These are phyloP conservation scores for Drosophila quinaria DNA, from an alignment of 2,888 invertebrate genomes.

Conservation along the genomic window DNA sequence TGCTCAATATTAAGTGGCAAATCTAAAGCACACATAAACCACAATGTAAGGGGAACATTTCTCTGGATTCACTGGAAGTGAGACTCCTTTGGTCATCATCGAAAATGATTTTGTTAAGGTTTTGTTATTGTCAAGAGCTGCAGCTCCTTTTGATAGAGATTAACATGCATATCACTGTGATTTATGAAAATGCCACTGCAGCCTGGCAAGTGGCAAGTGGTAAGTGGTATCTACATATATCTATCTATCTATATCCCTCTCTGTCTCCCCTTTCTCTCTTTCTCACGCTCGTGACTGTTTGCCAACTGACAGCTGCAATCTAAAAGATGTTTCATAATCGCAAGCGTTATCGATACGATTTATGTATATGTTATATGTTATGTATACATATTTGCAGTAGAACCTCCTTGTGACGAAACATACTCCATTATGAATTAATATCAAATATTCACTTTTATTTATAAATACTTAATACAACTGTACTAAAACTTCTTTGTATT, in stretches of 20 bases:
- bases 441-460: no score
- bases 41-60: constrained; percentile 20
- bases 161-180: constrained; percentile 59
- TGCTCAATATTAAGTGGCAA: constrained; percentile 40
- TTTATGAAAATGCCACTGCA: constrained; percentile 66
- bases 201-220: constrained; percentile 26
- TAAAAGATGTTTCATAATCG: constrained; percentile 60
- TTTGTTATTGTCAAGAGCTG: constrained; percentile 19
- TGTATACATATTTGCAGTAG: not conserved
- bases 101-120: not conserved
- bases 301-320: constrained; percentile 72
- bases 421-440: no score
- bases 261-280: not conserved
- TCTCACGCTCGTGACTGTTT: constrained; percentile 4
- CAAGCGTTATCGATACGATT: constrained; percentile 30
- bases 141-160: constrained; percentile 42
- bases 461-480: no score
- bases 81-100: constrained; percentile 5
- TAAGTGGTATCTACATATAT: not conserved
- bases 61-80: constrained; percentile 35
- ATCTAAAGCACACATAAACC: constrained; percentile 14
- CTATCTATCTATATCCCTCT: not conserved
- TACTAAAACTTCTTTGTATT: no score
- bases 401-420: not conserved
- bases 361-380: not conserved